These are phyloP conservation scores for Drosophila neonasuta DNA, from an alignment of 2,888 invertebrate species.

Conservation along the genomic window DNA sequence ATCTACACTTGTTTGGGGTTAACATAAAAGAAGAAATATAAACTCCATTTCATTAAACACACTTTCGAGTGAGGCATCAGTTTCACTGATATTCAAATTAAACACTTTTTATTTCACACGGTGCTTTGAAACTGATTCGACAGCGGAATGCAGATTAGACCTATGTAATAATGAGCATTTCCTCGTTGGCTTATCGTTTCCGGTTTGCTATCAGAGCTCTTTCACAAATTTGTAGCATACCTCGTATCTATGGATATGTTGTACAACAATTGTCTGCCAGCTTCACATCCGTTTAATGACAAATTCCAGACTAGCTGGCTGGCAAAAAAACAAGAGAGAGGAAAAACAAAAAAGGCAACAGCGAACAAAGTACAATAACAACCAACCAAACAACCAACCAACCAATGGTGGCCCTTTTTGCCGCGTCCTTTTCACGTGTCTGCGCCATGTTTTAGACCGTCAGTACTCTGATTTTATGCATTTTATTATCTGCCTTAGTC, in stretches of 20 bases:
- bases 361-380: slow-evolving; percentile 48
- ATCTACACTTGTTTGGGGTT: background rate
- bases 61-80: background rate
- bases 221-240: slow-evolving; percentile 37
- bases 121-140: background rate
- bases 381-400: slow-evolving; percentile 5
- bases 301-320: slow-evolving; percentile 56
- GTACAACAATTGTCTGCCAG: slow-evolving; percentile 32
- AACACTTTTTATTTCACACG: background rate
- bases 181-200: slow-evolving; percentile 34
- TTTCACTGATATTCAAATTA: background rate
- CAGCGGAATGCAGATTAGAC: slow-evolving; percentile 4
- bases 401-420: slow-evolving; percentile 1
- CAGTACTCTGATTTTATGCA: slow-evolving; percentile 78
- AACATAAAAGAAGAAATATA: background rate
- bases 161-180: slow-evolving; percentile 30
- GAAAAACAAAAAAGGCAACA: slow-evolving; percentile 1
- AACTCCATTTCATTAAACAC: background rate
- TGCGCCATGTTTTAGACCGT: slow-evolving; percentile 61
- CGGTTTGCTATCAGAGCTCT: slow-evolving; percentile 22
- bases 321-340: slow-evolving; percentile 17
- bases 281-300: slow-evolving; percentile 63
- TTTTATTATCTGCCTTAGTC: slow-evolving; percentile 80
- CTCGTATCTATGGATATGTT: slow-evolving; percentile 23
- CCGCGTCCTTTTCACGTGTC: slow-evolving; percentile 48